These are phyloP conservation scores for Orchestia grillus DNA, from an alignment of 1,140 invertebrate genomes.

Conservation along the genomic window DNA sequence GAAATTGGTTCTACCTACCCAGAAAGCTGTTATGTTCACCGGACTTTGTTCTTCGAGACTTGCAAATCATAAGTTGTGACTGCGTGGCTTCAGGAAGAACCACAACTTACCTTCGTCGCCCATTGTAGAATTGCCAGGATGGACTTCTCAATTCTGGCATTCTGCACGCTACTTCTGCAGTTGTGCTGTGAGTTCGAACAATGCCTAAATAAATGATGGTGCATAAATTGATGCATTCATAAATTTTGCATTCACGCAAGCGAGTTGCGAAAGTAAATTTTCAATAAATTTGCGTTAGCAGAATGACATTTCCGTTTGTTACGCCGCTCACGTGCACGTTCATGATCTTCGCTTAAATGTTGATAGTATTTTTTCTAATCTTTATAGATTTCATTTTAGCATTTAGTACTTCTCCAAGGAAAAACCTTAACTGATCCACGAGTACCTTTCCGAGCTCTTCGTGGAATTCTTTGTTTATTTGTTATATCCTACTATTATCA, in stretches of 20 bases:
- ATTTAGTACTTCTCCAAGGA: not conserved
- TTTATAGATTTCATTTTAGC: not conserved
- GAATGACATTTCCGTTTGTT: not conserved
- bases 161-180: not conserved
- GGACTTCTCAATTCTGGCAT: not conserved
- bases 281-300: not conserved
- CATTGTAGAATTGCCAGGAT: not conserved
- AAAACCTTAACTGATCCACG: not conserved
- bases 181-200: not conserved
- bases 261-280: not conserved
- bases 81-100: not conserved
- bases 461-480: not conserved
- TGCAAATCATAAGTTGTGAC: not conserved
- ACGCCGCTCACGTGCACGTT: not conserved
- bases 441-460: not conserved
- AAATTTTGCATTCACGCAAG: not conserved
- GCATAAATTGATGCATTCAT: not conserved
- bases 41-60: not conserved
- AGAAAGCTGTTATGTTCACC: not conserved
- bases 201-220: not conserved
- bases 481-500: not conserved
- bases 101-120: not conserved
- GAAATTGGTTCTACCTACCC: not conserved
- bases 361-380: too few species aligned
- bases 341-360: not conserved